phyloP scores from a whole-genome alignment of 2,888 invertebrate genomes.

The Eilema griseolum region DNA sequence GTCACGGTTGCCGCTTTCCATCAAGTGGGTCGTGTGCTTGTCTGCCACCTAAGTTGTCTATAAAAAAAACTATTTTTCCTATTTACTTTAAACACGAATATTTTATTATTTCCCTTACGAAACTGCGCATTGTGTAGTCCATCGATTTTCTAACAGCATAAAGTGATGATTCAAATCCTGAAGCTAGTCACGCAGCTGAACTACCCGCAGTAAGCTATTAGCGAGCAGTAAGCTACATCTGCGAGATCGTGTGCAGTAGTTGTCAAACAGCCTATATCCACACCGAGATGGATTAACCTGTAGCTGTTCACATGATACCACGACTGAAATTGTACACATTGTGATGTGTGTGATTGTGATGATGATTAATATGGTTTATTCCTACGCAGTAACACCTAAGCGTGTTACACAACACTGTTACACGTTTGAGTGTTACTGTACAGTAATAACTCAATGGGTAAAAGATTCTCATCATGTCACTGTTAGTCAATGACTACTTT shows the following conservation, averaged over 20 bases:
- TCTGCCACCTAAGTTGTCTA: too few relatives aligned
- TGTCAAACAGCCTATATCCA: slow-evolving; percentile 2
- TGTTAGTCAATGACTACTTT: too few relatives aligned
- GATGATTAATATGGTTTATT: too few relatives aligned
- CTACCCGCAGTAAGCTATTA: slow-evolving; percentile 27
- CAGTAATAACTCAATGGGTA: too few relatives aligned
- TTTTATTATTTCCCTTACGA: not conserved
- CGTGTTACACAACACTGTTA: too few relatives aligned
- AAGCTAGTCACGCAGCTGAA: slow-evolving; percentile 51
- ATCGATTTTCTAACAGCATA: slow-evolving; percentile 57
- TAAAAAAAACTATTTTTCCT: too few relatives aligned
- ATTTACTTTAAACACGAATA: not conserved
- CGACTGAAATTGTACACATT: not conserved
- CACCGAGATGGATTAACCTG: not conserved
- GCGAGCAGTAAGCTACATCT: not conserved
- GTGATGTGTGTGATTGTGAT: too few relatives aligned
- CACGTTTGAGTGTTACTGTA: too few relatives aligned
- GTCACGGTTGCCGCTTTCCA: too few relatives aligned
- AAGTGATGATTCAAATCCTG: slow-evolving; percentile 61
- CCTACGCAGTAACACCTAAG: too few relatives aligned
- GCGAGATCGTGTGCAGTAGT: slow-evolving; percentile 13
- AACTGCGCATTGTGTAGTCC: slow-evolving; percentile 25
- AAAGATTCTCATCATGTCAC: too few relatives aligned
- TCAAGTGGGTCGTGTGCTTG: too few relatives aligned
- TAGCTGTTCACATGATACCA: not conserved